Base-by-base conservation (phyloP, 2,888 invertebrate genomes). In the Dione vanillae region DNA sequence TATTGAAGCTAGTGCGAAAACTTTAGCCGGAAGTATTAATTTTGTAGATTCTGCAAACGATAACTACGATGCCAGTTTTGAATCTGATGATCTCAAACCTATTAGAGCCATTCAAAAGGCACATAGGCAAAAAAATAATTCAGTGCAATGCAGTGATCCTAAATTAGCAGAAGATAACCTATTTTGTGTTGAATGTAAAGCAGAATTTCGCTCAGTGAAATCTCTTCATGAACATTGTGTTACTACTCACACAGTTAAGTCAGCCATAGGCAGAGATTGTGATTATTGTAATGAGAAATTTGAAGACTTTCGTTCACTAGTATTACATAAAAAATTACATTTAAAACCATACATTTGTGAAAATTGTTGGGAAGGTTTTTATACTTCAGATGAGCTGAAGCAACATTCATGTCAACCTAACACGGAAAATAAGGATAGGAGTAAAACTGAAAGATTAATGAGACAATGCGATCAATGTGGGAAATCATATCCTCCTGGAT, bases 381-480 rank as follows among this genome's bases (percentile, higher is more conserved):
- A 84, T 67, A 85, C 74, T 73, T 73, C 78, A 51, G 79, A 82
- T 12, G 87, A 88, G 20, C 71, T 89, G 1, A 83, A 81, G 20
- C 73, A 78, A 0, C 94, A 94, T 71, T 79, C 81, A 0, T 94
- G 93, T 74, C 83, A 84, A 72, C 89, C 90, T 0, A 87, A 86
- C 49, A 59, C 80, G 43, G 79, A 79, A 45, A 79, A 78, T 70
- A 87, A 85, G 71, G 84, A 84, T 40, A 87, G 84, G 70, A 80
- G 76, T 43, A 87, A 85, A 71, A 77, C 85, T 51, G 86, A 89
- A 6, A 85, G 77, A 76, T 75, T 83, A 0, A 75, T 92, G 69
- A 79, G 85, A 6, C 93, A 93, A 67, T 93, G 94, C 78, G 93
- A 94, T 73, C 91, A 93, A 73, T 94, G 93, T 76, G 93, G 94